Percentiles rank a stretch among this genome's conserved stretches.
These are phyloP conservation scores for Ophioninae sp. DNA, from an alignment of 2,888 invertebrate genomes.

Conservation along the genomic window DNA sequence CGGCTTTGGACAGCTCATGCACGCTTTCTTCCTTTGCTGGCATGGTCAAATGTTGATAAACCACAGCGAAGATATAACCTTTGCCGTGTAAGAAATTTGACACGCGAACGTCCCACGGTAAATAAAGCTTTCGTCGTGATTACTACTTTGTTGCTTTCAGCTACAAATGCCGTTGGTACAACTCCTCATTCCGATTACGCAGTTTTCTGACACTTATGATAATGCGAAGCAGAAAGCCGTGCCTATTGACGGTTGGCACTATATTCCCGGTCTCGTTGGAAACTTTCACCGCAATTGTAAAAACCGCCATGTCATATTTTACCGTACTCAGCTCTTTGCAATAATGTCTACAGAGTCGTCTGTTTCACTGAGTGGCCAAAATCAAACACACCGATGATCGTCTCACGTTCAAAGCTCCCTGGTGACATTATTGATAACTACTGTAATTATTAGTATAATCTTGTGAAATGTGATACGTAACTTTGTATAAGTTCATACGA, in stretches of 20 bases:
- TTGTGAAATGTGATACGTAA: too few species aligned
- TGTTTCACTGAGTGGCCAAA: too few species aligned
- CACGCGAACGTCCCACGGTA: neutral
- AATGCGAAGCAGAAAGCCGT: constrained; percentile 37
- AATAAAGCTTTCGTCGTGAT: neutral
- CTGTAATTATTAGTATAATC: too few species aligned
- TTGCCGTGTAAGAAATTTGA: constrained; percentile 34
- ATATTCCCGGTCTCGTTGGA: constrained; percentile 43
- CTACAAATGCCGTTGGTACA: constrained; percentile 52
- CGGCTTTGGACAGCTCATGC: constrained; percentile 51
- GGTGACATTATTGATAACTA: too few species aligned
- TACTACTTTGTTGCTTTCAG: constrained; percentile 27
- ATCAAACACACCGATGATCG: too few species aligned
- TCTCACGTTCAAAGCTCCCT: too few species aligned
- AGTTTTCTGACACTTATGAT: constrained; percentile 37
- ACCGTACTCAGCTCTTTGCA: constrained; percentile 49
- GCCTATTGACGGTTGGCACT: constrained; percentile 48
- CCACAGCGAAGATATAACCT: constrained; percentile 35
- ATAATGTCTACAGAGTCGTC: neutral
- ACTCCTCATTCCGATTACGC: constrained; percentile 37
- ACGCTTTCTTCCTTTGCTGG: constrained; percentile 56
- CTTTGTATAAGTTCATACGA: too few species aligned
- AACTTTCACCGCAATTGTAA: constrained; percentile 50
- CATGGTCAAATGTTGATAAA: constrained; percentile 54
- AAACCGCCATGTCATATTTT: constrained; percentile 56